Percentiles rank a stretch among this genome's conserved stretches.
phyloP scores from a whole-genome alignment of 2,113 vertebrate species.

The Oostethus manadensis region DNA sequence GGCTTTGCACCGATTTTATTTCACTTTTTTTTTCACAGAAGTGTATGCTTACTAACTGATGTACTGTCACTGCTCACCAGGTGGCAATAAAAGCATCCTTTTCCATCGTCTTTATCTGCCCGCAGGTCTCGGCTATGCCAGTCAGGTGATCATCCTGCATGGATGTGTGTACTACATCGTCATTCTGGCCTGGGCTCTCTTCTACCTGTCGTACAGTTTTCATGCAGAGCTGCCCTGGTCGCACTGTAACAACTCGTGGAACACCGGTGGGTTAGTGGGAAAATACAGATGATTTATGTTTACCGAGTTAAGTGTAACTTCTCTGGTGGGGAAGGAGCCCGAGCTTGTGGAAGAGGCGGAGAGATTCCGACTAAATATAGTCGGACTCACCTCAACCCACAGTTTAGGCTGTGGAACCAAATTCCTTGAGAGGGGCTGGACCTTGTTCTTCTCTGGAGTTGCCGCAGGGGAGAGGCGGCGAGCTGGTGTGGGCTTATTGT shows the following conservation, averaged over 20 bases:
- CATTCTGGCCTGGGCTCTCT: constrained; percentile 86
- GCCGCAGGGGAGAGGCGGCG: too few species aligned
- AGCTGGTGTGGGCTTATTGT: too few species aligned
- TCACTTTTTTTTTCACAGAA: background rate
- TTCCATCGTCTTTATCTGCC: background rate
- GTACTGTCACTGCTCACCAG: background rate
- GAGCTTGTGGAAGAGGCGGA: too few species aligned
- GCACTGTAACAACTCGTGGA: constrained; percentile 85
- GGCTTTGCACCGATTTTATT: background rate
- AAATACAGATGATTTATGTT: background rate
- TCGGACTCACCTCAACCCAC: too few species aligned
- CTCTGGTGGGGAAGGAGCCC: too few species aligned
- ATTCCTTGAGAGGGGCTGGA: too few species aligned
- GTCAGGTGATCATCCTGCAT: constrained; percentile 82
- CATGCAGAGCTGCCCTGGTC: constrained; percentile 81
- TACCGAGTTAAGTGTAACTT: too few species aligned
- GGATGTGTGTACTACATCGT: constrained; percentile 85
- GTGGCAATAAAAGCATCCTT: too few species aligned
- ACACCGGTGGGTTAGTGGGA: constrained; percentile 72
- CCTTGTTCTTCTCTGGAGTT: too few species aligned
- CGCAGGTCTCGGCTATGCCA: constrained; percentile 85
- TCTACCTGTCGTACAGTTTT: constrained; percentile 85
- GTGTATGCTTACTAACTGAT: too few species aligned
- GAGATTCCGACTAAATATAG: too few species aligned
- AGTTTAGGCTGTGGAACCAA: too few species aligned